Conservation (phyloP, 2,888 invertebrate species). For the Ypsolopha scabrella region DNA sequence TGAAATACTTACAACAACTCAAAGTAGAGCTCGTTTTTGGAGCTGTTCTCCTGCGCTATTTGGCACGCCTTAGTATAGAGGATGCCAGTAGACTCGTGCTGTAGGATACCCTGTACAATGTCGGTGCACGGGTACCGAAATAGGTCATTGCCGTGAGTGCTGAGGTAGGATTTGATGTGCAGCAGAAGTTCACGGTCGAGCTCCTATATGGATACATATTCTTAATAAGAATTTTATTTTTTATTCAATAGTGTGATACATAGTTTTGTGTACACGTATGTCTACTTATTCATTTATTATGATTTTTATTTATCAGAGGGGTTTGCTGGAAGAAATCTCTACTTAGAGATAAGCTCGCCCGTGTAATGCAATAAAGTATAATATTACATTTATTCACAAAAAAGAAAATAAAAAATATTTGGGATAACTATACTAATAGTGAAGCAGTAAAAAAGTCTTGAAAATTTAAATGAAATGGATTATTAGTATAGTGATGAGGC, state of each 20-base stretch:
- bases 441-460: no score
- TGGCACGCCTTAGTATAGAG: constrained; percentile 68
- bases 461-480: no score
- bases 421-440: no score
- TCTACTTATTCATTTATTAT: no score
- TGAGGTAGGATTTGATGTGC: constrained; percentile 72
- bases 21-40: constrained; percentile 70
- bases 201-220: constrained; percentile 36
- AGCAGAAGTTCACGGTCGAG: constrained; percentile 51
- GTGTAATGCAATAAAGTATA: background rate
- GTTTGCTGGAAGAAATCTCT: no score
- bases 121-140: constrained; percentile 73
- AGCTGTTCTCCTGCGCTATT: constrained; percentile 55
- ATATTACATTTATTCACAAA: background rate
- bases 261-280: background rate
- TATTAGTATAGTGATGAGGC: no score
- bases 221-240: background rate
- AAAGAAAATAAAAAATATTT: no score
- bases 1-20: constrained; percentile 65
- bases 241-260: background rate
- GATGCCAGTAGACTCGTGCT: constrained; percentile 69
- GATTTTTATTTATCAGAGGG: no score
- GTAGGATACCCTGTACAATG: constrained; percentile 77
- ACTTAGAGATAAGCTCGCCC: no score
- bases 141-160: constrained; percentile 72